Percentiles rank a stretch among this genome's conserved stretches.
These are phyloP conservation scores for Drosophila biarmipes DNA, from an alignment of 1,140 invertebrate genomes.

Conservation along the genomic window DNA sequence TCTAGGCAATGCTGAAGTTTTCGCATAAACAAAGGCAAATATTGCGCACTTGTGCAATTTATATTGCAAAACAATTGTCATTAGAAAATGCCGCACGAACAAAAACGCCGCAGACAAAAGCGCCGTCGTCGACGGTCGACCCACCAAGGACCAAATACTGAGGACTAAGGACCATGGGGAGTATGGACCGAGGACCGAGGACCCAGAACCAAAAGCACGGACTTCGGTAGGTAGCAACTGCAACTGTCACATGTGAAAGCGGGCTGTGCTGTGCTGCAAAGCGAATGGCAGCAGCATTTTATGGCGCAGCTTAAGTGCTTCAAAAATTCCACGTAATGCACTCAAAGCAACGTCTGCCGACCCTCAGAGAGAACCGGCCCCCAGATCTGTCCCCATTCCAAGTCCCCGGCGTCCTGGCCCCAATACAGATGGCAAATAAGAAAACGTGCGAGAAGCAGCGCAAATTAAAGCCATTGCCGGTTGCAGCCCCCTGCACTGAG, in stretches of 20 bases:
- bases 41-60: conserved; percentile 84
- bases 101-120: conserved; percentile 79
- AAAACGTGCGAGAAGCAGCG: conserved; percentile 74
- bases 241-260: conserved; percentile 80
- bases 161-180: not conserved
- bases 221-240: conserved; percentile 59
- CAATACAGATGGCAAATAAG: conserved; percentile 75
- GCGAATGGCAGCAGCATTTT: conserved; percentile 68
- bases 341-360: conserved; percentile 77
- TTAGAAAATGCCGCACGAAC: conserved; percentile 83
- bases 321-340: conserved; percentile 83
- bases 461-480: conserved; percentile 72
- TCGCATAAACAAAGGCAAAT: conserved; percentile 84
- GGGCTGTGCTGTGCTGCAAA: conserved; percentile 28
- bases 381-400: conserved; percentile 10
- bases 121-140: conserved; percentile 27
- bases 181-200: not conserved
- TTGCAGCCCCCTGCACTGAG: conserved; percentile 16
- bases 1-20: conserved; percentile 70
- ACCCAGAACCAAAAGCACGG: conserved; percentile 35
- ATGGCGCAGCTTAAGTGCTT: conserved; percentile 82
- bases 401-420: conserved; percentile 10
- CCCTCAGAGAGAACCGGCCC: conserved; percentile 16
- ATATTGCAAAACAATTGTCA: conserved; percentile 84
- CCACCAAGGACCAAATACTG: conserved; percentile 39